Evolutionary conservation across 2,888 invertebrate genomes (phyloP), one percentile per base, ranked within the genome.

Genomic region (Lithodes maja): DNA sequence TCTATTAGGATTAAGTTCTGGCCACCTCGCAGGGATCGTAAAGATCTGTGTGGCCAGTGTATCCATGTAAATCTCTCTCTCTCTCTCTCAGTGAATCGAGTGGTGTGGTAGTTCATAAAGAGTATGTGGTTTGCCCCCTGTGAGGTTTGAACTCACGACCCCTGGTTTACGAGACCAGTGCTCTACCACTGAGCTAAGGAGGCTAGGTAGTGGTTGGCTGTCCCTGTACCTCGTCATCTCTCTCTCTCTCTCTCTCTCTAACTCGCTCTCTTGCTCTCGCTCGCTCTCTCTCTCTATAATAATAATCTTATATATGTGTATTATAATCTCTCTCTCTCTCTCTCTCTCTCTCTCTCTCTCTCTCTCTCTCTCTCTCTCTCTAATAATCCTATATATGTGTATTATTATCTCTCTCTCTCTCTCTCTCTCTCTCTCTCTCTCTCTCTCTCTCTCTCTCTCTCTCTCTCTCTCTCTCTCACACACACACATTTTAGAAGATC

Each of bases 91-190:
- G 33, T 33, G 33, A 33, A 33, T 33, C 33, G 33, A 33, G 33
- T 33, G 33, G 33, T 33, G 33, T 33, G 33, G 33, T 33, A 33
- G 33, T 33, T 33, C 33, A 33, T 33, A 33, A 33, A 33, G 33
- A 33, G 33, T 33, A 33, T 33, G 33, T 33, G 33, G 33, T 33
- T 33, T 95, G 95, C 95, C 95, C 94, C 95, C 95, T 95, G 94
- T 94, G 95, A 95, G 95, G 94, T 94, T 95, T 94, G 95, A 95
- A 95, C 95, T 95, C 95, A 95, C 95, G 95, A 95, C 95, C 95
- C 95, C 95, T 95, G 95, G 95, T 95, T 95, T 95, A 95, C 95
- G 94, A 95, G 95, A 95, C 95, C 95, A 95, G 95, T 95, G 95
- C 95, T 95, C 95, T 95, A 93, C 95, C 95, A 95, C 95, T 95